Base-by-base conservation (phyloP, 2,888 invertebrate genomes). In the Tribolium freemani region DNA sequence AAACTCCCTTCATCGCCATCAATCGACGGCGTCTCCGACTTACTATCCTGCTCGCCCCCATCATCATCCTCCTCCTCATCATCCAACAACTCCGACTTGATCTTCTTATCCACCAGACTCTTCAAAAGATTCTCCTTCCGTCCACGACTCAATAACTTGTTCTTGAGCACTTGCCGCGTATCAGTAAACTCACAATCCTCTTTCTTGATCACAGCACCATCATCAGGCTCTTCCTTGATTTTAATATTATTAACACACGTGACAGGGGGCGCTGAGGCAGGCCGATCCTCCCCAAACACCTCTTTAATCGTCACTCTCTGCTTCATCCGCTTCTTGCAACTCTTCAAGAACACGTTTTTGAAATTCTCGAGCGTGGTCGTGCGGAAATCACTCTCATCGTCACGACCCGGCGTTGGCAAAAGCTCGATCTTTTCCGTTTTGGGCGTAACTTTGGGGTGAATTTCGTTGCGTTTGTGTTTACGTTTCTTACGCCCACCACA, bases 211-310 rank as follows among this genome's bases (percentile, higher is more conserved):
- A 77, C 69, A 60, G 72, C 73, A 26, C 69, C 53, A 30, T 76
- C 74, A 5, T 71, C 45, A 0, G 61, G 70, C 31, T 80, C 81
- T 30, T 76, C 73, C 71, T 80, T 81, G 51, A 76, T 73, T 48
- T 79, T 72, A 9, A 76, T 74, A 60, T 83, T 77, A 83, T 89
- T 88, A 2, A 89, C 88, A 79, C 90, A 91, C 1, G 91, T 90
- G 73, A 90, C 88, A 0, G 95, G 94, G 0, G 95, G 94, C 0
- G 95, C 94, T 0, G 94, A 94, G 0, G 94, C 94, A 0, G 95
- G 94, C 48, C 94, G 88, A 80, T 95, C 94, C 73, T 90, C 90
- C 0, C 94, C 94, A 84, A 95, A 95, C 1, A 95, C 94, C 86
- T 95, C 94, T 77, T 93, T 91, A 50, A 94, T 94, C 2, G 93